phyloP scores from a whole-genome alignment of 2,888 invertebrate genomes.

The Poecilobothrus nobilitatus region DNA sequence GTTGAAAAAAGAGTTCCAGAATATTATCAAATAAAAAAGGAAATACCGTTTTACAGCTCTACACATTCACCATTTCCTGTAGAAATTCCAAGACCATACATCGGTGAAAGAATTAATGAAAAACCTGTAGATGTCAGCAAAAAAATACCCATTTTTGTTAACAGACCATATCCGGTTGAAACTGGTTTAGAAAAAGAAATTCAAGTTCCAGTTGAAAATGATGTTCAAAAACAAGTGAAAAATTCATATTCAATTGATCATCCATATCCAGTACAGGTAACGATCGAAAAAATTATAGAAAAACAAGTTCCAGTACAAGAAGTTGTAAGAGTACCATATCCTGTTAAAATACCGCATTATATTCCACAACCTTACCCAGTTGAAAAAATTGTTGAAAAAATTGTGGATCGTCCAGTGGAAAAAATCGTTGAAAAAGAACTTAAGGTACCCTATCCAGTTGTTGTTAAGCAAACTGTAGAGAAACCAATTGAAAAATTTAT shows the following conservation, averaged over 20 bases:
- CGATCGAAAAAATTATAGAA: slow-evolving; percentile 50
- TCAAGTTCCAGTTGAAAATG: slow-evolving; percentile 43
- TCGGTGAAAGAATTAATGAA: slow-evolving; percentile 46
- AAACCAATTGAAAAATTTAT: slow-evolving; percentile 27
- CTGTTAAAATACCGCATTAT: slow-evolving; percentile 47
- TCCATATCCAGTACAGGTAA: slow-evolving; percentile 43
- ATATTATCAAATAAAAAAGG: not conserved
- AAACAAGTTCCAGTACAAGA: slow-evolving; percentile 43
- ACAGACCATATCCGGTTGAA: slow-evolving; percentile 45
- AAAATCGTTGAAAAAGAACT: slow-evolving; percentile 54
- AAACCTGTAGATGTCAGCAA: not conserved
- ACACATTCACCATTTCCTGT: not conserved
- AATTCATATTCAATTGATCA: slow-evolving; percentile 45
- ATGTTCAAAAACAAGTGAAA: slow-evolving; percentile 41
- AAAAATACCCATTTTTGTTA: slow-evolving; percentile 31
- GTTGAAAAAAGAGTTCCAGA: slow-evolving; percentile 24
- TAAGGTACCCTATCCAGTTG: slow-evolving; percentile 45
- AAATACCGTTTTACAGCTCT: not conserved
- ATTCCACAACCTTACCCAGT: slow-evolving; percentile 46
- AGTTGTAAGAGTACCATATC: slow-evolving; percentile 35
- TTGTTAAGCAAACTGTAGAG: slow-evolving; percentile 35
- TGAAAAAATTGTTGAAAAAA: slow-evolving; percentile 47
- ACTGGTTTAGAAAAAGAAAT: slow-evolving; percentile 46
- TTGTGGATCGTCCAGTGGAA: slow-evolving; percentile 35
- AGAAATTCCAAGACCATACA: slow-evolving; percentile 43